Evolutionary conservation across 2,113 vertebrate species (phyloP), one percentile per base, ranked within the genome.

Genomic region (Pogonocichla stellata): DNA sequence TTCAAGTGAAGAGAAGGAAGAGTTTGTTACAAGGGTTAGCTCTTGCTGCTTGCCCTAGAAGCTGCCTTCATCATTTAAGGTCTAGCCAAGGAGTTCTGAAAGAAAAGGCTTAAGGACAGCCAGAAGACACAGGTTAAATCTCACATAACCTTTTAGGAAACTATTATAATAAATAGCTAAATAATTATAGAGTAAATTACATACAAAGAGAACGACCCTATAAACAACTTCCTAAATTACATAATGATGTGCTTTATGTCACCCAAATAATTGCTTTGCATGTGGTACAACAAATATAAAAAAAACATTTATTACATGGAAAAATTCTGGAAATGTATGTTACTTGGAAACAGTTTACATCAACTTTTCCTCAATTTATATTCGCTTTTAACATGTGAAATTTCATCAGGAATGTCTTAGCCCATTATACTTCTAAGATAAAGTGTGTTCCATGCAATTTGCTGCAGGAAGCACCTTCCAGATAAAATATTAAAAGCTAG

Each of bases 401-500:
- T 51, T 84, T 88, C 33, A 86, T 73, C 40, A 78, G 56, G 26
- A 83, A 83, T 36, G 25, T 74, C 51, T 83, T 56, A 62, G 86
- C 19, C 12, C 60, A 62, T 94, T 92, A 78, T 47, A 38, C 38
- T 54, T 80, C n/a, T 40, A 65, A 86, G 31, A 34, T 26, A 64
- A 87, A 72, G 3, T 24, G 34, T 54, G 75, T 88, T 86, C 67
- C 82, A 51, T 77, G 60, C 60, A 80, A 70, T 93, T 94, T 90
- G 50, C 75, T 83, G 80, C 56, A 62, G 9, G 19, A 88, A 93
- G 29, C 67, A 77, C 33, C 48, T 86, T 93, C 77, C 47, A 83
- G 77, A 66, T 56, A 70, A 96, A 90, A 94, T 34, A 88, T 66
- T 90, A 83, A 92, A 94, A 94, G 42, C 42, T 38, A 67, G 31